Conservation (phyloP, 1,140 invertebrate genomes). For the Drosophila nikananu region DNA sequence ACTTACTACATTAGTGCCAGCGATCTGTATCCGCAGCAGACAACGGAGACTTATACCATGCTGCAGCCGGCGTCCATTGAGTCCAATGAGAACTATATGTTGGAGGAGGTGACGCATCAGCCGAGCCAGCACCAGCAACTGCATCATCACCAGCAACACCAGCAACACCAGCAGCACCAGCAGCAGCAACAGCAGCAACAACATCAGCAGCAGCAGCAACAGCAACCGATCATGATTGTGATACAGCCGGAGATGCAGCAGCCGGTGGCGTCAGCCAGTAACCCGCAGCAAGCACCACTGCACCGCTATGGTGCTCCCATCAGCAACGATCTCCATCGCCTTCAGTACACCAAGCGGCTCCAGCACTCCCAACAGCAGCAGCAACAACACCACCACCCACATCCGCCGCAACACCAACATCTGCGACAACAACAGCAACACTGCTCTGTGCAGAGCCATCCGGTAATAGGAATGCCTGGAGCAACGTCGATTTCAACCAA, state of each 20-base stretch:
- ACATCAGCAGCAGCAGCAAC: conserved; percentile 36
- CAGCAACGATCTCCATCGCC: conserved; percentile 46
- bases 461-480: conserved; percentile 60
- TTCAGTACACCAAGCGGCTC: conserved; percentile 26
- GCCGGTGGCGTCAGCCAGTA: conserved; percentile 67
- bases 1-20: conserved; percentile 77
- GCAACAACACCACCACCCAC: conserved; percentile 15
- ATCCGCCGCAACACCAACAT: conserved; percentile 14
- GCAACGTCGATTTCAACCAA: conserved; percentile 45
- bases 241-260: conserved; percentile 67
- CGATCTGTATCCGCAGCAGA: conserved; percentile 67
- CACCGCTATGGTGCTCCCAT: conserved; percentile 58
- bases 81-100: conserved; percentile 68
- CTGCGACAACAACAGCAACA: conserved; percentile 32
- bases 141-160: conserved; percentile 13
- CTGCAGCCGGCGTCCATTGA: conserved; percentile 40
- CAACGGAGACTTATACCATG: conserved; percentile 52
- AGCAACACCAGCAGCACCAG: background rate
- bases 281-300: conserved; percentile 71
- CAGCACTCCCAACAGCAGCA: conserved; percentile 20
- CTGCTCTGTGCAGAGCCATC: conserved; percentile 53
- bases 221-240: conserved; percentile 76
- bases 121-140: conserved; percentile 40
- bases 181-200: conserved; percentile 9
- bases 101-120: conserved; percentile 46